These are phyloP conservation scores for Dasypus novemcinctus DNA, from an alignment of 2,113 vertebrate genomes.

Conservation along the genomic window DNA sequence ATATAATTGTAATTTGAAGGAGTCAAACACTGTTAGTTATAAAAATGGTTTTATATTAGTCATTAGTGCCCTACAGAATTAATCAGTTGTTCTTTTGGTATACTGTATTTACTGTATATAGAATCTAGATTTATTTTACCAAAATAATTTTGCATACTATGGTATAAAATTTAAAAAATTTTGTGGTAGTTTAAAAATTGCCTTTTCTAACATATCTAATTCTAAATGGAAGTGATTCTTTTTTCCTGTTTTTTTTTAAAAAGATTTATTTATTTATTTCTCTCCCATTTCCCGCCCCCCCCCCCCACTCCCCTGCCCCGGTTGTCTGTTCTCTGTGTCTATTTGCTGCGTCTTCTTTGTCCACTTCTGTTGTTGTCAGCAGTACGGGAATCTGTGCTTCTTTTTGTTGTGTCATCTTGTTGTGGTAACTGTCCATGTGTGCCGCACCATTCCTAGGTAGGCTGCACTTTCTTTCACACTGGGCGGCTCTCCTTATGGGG, in stretches of 20 bases:
- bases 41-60: constrained; percentile 6
- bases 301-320: too few relatives aligned
- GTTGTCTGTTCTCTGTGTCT: too few relatives aligned
- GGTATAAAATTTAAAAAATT: neutral
- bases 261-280: too few relatives aligned
- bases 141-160: constrained; percentile 32
- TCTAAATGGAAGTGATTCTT: constrained; percentile 27
- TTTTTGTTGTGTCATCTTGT: too few relatives aligned
- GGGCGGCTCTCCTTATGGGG: too few relatives aligned
- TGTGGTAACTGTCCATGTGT: too few relatives aligned
- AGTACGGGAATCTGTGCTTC: too few relatives aligned
- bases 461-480: too few relatives aligned
- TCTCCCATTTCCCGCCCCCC: too few relatives aligned
- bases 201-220: neutral
- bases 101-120: neutral
- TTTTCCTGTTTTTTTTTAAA: constrained; percentile 38
- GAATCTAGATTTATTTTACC: constrained; percentile 20
- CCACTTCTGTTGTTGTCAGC: too few relatives aligned
- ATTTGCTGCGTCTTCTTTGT: too few relatives aligned
- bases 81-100: neutral
- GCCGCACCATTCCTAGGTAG: too few relatives aligned
- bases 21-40: neutral
- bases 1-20: neutral
- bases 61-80: neutral
- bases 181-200: neutral